phyloP scores from a whole-genome alignment of 2,113 vertebrate genomes.

The Carassius auratus region DNA sequence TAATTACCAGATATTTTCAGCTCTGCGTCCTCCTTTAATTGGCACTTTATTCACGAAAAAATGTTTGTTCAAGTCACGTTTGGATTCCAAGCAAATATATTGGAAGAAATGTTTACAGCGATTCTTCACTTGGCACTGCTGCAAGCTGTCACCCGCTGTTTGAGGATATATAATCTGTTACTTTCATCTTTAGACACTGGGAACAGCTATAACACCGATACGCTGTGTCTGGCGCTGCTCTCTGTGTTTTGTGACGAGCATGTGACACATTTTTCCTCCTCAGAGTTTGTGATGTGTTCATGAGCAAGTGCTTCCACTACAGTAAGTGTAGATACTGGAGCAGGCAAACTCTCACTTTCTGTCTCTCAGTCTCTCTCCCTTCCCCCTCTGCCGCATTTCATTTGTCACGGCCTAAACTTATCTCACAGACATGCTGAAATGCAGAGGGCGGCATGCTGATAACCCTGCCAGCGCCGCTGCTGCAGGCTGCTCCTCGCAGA shows the following conservation, averaged over 20 bases:
- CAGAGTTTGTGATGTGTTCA: constrained; percentile 56
- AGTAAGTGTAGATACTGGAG: constrained; percentile 26
- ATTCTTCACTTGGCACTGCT: constrained; percentile 27
- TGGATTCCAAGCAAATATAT: constrained; percentile 41
- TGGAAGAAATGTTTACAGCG: constrained; percentile 20
- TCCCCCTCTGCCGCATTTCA: constrained; percentile 60
- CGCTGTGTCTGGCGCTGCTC: constrained; percentile 41
- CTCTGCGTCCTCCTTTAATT: not conserved
- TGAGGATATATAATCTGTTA: constrained; percentile 43
- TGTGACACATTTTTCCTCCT: constrained; percentile 37
- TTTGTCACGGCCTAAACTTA: constrained; percentile 65
- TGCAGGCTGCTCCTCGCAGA: constrained; percentile 56
- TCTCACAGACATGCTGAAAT: constrained; percentile 53
- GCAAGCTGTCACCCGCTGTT: constrained; percentile 35
- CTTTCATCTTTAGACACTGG: constrained; percentile 55
- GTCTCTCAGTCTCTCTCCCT: constrained; percentile 34
- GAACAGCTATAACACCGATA: constrained; percentile 39
- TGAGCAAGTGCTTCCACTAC: constrained; percentile 48
- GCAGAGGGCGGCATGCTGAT: constrained; percentile 62
- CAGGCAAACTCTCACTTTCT: constrained; percentile 35
- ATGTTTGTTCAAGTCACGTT: not conserved
- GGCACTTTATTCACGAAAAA: not conserved
- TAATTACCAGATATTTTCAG: not conserved
- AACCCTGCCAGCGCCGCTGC: constrained; percentile 59
- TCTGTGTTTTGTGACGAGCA: constrained; percentile 48